A percentile compares a stretch with the other conserved stretches of the same genome.
Evolutionary conservation across 2,888 invertebrate genomes (phyloP).

Genomic region (Uloborus plumipes): DNA sequence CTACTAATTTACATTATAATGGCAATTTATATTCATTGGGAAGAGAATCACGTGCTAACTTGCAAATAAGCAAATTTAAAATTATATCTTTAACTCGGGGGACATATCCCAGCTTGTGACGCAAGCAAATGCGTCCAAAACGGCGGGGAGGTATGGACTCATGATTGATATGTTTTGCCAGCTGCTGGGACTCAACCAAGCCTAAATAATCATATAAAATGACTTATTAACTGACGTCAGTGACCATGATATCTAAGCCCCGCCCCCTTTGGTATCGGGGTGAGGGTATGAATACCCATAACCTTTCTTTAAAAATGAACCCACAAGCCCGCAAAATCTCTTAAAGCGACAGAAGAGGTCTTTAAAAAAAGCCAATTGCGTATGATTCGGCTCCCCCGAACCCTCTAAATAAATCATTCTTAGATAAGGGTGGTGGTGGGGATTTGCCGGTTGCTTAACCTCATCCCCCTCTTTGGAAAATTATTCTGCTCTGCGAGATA

Average conservation of each 20-base stretch:
- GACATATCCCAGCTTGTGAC: no score
- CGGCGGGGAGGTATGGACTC: not conserved
- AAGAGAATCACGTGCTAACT: no score
- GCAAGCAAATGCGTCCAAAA: no score
- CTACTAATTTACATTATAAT: no score
- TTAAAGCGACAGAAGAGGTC: slow-evolving; percentile 61
- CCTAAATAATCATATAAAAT: slow-evolving; percentile 42
- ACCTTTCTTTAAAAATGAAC: slow-evolving; percentile 31
- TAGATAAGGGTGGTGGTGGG: slow-evolving; percentile 52
- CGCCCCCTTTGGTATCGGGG: slow-evolving; percentile 7
- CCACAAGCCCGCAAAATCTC: slow-evolving; percentile 58
- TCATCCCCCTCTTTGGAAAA: slow-evolving; percentile 27
- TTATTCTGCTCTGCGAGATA: slow-evolving; percentile 36
- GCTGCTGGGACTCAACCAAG: slow-evolving; percentile 41
- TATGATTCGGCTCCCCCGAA: slow-evolving; percentile 38
- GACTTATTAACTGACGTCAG: slow-evolving; percentile 64
- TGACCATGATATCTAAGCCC: slow-evolving; percentile 32
- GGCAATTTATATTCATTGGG: no score
- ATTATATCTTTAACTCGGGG: no score
- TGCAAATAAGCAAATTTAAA: no score
- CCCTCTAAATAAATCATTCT: slow-evolving; percentile 60
- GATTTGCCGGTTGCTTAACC: slow-evolving; percentile 44
- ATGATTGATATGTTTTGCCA: slow-evolving; percentile 57
- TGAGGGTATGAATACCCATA: not conserved
- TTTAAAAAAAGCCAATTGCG: slow-evolving; percentile 61